Conservation (phyloP, 2,888 invertebrate genomes). For the Tachina lurida region DNA sequence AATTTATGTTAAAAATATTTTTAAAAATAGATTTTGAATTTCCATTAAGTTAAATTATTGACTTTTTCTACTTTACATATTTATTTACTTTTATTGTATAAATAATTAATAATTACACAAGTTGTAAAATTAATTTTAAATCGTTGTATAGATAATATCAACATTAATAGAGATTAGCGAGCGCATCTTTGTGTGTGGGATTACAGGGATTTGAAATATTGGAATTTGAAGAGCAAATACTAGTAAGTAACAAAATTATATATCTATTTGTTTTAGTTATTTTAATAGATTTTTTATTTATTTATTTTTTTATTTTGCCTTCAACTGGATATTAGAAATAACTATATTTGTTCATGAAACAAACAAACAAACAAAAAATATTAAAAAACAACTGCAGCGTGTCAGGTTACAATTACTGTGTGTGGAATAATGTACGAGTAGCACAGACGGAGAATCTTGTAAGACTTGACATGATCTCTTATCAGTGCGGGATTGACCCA, state of each 20-base stretch:
- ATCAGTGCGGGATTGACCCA: constrained; percentile 68
- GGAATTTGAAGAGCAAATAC: neutral
- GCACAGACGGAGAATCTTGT: constrained; percentile 20
- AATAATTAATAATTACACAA: neutral
- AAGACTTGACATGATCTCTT: constrained; percentile 51
- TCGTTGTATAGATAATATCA: neutral
- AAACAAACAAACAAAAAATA: neutral
- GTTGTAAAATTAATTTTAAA: neutral
- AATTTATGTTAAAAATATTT: neutral
- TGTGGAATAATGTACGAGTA: neutral
- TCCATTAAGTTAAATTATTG: neutral
- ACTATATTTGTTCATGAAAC: neutral
- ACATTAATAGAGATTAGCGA: neutral
- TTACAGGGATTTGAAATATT: neutral
- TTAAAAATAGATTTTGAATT: neutral
- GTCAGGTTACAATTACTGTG: neutral
- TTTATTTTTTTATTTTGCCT: neutral
- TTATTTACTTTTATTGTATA: neutral
- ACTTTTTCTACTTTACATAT: neutral
- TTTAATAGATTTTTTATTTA: neutral
- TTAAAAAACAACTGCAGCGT: too few relatives aligned
- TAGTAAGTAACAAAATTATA: neutral
- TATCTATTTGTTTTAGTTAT: neutral
- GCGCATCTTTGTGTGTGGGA: neutral
- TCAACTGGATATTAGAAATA: neutral